Percentiles rank a stretch among this genome's conserved stretches.
phyloP scores from a whole-genome alignment of 2,888 invertebrate genomes.

The Blomia tropicalis region DNA sequence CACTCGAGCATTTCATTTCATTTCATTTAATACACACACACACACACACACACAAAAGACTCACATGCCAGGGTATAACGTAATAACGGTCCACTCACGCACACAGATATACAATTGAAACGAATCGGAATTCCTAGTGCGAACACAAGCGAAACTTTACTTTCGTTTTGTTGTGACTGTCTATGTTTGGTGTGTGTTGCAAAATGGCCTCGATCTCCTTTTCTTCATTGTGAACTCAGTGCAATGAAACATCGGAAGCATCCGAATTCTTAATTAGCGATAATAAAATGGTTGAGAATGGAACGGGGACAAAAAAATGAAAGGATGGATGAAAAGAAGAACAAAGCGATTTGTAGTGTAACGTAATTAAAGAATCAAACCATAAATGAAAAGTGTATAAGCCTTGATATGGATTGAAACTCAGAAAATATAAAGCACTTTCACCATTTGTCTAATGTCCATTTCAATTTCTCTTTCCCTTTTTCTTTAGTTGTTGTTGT shows the following conservation, averaged over 20 bases:
- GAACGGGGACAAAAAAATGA: too few relatives aligned
- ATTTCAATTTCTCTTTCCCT: slow-evolving; percentile 9
- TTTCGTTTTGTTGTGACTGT: neutral
- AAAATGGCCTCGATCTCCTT: too few relatives aligned
- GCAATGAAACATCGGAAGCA: too few relatives aligned
- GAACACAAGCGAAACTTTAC: slow-evolving; percentile 4
- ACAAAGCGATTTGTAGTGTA: neutral
- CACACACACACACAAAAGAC: neutral
- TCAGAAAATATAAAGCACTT: too few relatives aligned
- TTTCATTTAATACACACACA: neutral
- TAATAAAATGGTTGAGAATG: slow-evolving; percentile 10
- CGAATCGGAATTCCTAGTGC: neutral
- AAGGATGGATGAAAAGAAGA: too few relatives aligned
- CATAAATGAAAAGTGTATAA: neutral
- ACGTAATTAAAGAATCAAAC: neutral
- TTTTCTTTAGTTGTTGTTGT: neutral
- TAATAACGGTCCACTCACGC: neutral
- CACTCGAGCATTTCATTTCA: slow-evolving; percentile 17
- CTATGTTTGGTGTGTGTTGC: too few relatives aligned
- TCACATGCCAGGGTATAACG: neutral
- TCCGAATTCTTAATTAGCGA: slow-evolving; percentile 15
- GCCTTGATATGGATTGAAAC: too few relatives aligned
- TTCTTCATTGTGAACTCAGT: too few relatives aligned
- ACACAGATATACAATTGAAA: neutral
- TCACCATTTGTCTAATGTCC: slow-evolving; percentile 1